phyloP scores from a whole-genome alignment of 2,113 vertebrate species.

The Urocynchramus pylzowi region DNA sequence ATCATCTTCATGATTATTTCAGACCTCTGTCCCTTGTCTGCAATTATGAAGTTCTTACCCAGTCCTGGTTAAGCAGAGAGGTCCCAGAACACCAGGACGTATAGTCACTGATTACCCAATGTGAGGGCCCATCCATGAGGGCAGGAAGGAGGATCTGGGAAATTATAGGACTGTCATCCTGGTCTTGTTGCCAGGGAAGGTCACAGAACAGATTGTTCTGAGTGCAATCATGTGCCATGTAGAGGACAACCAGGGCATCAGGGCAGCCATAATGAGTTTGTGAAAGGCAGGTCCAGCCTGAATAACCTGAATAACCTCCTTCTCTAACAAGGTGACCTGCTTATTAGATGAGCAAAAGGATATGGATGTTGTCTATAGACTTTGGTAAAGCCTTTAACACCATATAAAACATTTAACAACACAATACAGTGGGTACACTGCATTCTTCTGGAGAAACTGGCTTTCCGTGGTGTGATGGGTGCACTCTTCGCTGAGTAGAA shows the following conservation, averaged over 20 bases:
- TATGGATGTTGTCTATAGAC: not conserved
- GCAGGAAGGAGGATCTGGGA: not conserved
- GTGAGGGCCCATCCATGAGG: not conserved
- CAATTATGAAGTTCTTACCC: not conserved
- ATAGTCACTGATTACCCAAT: not conserved
- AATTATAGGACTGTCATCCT: not conserved
- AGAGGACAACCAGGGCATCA: not conserved
- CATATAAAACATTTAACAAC: not conserved
- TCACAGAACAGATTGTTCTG: not conserved
- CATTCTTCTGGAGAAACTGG: not conserved
- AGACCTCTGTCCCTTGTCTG: not conserved
- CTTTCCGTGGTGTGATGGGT: not conserved
- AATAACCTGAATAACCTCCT: not conserved
- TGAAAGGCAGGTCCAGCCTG: not conserved
- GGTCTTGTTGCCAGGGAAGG: not conserved
- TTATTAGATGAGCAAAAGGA: not conserved
- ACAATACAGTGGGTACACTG: too few species aligned
- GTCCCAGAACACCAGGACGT: too few species aligned
- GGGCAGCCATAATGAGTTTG: not conserved
- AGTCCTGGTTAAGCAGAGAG: not conserved
- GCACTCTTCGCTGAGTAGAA: not conserved
- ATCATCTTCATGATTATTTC: not conserved
- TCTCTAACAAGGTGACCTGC: not conserved
- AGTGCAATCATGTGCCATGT: not conserved
- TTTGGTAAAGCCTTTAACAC: not conserved